Conservation (phyloP, 2,113 vertebrate genomes). For the human (Homo sapiens) region DNA sequence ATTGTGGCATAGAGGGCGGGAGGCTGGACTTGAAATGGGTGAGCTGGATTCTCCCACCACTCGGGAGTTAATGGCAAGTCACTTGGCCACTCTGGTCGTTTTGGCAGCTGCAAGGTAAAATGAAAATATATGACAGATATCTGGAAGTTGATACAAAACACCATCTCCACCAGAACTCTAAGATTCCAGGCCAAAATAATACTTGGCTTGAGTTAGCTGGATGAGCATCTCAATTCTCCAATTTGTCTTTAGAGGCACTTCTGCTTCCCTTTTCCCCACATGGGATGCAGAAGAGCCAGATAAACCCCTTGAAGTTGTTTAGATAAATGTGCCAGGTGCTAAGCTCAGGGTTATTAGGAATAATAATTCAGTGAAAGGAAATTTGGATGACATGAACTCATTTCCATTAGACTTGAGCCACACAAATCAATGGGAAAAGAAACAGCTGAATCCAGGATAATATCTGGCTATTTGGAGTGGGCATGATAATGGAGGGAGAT, state of each 20-base stretch:
- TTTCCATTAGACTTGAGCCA: background rate
- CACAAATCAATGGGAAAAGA: background rate
- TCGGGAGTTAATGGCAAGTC: background rate
- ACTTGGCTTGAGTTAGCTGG: background rate
- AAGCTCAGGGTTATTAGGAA: background rate
- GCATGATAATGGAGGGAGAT: background rate
- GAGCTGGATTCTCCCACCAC: background rate
- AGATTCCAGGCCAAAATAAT: background rate
- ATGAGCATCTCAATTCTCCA: accelerated
- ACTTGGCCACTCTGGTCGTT: background rate
- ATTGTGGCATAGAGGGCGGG: accelerated
- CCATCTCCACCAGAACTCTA: background rate
- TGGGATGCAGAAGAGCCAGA: background rate
- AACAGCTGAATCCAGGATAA: background rate
- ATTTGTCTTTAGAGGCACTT: background rate
- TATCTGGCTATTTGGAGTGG: background rate
- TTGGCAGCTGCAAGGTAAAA: background rate
- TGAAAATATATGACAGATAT: background rate
- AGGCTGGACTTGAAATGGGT: background rate
- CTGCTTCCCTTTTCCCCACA: background rate
- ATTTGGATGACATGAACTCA: background rate
- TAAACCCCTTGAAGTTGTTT: background rate
- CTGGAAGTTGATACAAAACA: background rate
- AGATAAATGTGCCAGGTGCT: background rate
- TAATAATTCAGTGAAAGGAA: background rate